phyloP scores from a whole-genome alignment of 1,140 invertebrate species.

The Brachionus asplanchnoidis region DNA sequence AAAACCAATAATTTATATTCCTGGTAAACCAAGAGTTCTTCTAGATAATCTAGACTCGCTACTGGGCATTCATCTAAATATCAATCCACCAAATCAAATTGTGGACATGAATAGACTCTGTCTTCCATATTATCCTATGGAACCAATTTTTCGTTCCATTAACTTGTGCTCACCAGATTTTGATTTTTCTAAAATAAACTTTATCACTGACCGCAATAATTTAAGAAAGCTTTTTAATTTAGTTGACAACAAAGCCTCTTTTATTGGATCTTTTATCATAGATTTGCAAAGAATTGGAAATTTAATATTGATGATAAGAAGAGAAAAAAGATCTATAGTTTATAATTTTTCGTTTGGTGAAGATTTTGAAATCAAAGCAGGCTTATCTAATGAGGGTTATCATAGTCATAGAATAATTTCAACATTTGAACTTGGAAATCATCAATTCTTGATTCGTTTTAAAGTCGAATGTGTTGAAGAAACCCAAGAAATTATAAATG shows the following conservation, averaged over 20 bases:
- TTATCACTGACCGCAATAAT: slow-evolving; percentile 12
- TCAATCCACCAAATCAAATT: not conserved
- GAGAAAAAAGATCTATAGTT: not conserved
- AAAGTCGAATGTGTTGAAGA: not conserved
- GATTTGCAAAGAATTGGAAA: slow-evolving; percentile 11
- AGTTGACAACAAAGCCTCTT: not conserved
- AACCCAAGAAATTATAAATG: not conserved
- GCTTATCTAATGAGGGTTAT: not conserved
- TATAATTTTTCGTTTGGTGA: not conserved
- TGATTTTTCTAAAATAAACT: not conserved
- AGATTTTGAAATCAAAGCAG: not conserved
- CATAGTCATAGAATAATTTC: not conserved
- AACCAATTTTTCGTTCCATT: not conserved
- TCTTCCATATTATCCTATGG: not conserved
- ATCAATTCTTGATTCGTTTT: not conserved
- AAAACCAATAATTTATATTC: not conserved
- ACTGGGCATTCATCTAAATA: not conserved
- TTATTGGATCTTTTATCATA: not conserved
- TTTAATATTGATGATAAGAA: not conserved
- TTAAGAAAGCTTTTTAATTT: not conserved
- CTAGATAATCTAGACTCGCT: not conserved
- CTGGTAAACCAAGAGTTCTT: not conserved
- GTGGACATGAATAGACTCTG: not conserved
- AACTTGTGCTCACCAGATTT: not conserved
- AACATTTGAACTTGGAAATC: not conserved